Conservation (phyloP, 2,113 vertebrate genomes). For the Dolichallabes microphthalmus region DNA sequence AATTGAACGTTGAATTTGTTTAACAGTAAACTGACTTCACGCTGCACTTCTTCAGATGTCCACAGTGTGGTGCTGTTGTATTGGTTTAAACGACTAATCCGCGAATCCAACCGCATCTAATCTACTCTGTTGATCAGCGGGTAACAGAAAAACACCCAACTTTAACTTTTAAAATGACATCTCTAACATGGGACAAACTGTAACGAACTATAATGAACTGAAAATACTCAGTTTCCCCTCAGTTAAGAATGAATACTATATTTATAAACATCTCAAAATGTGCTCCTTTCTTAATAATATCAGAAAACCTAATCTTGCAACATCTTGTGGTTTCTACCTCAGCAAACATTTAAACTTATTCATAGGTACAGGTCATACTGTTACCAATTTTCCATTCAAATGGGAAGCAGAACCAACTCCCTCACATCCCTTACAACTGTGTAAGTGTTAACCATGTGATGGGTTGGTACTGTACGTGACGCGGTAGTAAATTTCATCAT, state of each 20-base stretch:
- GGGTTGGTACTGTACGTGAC: no score
- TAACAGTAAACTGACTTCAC: neutral
- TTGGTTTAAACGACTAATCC: neutral
- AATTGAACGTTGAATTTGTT: neutral
- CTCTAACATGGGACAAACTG: neutral
- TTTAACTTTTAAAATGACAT: neutral
- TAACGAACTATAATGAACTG: neutral
- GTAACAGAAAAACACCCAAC: neutral
- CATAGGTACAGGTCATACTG: no score
- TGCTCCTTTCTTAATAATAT: neutral
- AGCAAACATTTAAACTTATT: no score
- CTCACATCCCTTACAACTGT: no score
- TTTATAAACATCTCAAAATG: neutral
- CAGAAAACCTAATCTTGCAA: no score
- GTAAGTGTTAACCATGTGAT: no score
- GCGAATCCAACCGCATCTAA: neutral
- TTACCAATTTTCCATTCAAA: no score
- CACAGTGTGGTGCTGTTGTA: slow-evolving; percentile 27
- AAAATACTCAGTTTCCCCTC: neutral
- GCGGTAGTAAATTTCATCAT: no score
- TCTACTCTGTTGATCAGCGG: neutral
- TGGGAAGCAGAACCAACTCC: no score
- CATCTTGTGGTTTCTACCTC: no score
- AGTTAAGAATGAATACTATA: neutral
- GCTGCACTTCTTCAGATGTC: neutral